Conservation (phyloP, 2,113 vertebrate species). For the Tupaia tana region DNA sequence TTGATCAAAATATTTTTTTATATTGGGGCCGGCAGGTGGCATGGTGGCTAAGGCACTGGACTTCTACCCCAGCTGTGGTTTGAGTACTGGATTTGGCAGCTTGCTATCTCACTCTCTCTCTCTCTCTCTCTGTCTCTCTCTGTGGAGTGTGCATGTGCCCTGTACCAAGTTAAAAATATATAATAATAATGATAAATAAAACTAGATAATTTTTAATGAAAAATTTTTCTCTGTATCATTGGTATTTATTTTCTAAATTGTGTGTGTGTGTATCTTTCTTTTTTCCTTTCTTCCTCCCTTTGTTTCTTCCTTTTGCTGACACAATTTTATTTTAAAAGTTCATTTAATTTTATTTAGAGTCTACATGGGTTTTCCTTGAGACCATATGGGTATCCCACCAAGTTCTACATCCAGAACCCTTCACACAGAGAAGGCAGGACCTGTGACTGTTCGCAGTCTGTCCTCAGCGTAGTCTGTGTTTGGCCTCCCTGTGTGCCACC, state of each 20-base stretch:
- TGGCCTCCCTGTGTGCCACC: neutral
- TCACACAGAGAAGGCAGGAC: neutral
- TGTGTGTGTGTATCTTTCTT: neutral
- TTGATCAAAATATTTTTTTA: neutral
- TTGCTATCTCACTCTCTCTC: too few relatives aligned
- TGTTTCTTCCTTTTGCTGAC: neutral
- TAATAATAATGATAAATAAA: too few relatives aligned
- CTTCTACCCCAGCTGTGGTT: too few relatives aligned
- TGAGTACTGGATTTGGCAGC: too few relatives aligned
- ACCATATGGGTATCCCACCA: neutral
- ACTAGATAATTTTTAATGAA: too few relatives aligned
- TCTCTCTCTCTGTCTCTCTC: too few relatives aligned
- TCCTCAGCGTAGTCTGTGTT: neutral
- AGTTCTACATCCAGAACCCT: neutral
- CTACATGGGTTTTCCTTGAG: constrained; percentile 49
- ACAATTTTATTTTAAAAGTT: constrained; percentile 41
- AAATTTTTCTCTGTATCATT: neutral
- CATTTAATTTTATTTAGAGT: constrained; percentile 37
- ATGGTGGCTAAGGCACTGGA: too few relatives aligned
- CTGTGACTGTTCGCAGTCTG: neutral
- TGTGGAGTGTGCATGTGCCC: too few relatives aligned
- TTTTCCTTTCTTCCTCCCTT: neutral
- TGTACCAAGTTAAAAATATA: too few relatives aligned
- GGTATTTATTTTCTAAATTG: constrained; percentile 8
- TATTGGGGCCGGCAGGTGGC: too few relatives aligned